Evolutionary conservation across 2,113 vertebrate species (phyloP).

Genomic region (Gracilinanus agilis): DNA sequence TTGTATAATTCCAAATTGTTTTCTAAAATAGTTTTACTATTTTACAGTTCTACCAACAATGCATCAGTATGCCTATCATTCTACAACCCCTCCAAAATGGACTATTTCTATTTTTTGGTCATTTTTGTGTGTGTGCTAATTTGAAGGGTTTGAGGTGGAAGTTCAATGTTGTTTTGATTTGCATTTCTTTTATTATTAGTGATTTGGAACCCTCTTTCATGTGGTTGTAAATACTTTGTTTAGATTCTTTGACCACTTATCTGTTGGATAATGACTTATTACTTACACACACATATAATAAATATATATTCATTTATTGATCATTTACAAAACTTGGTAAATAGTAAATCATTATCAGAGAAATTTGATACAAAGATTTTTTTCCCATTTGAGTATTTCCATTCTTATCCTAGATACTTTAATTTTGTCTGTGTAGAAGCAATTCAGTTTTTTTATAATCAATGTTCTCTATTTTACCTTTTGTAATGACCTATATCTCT

Average conservation of each 20-base stretch:
- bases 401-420: neutral
- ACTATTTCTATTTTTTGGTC: neutral
- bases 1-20: neutral
- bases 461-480: neutral
- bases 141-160: neutral
- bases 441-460: neutral
- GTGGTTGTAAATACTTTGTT: neutral
- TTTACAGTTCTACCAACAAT: neutral
- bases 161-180: neutral
- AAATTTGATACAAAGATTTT: neutral
- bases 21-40: neutral
- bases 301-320: too few species aligned
- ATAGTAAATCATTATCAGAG: neutral
- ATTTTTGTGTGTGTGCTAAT: neutral
- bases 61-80: neutral
- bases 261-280: neutral
- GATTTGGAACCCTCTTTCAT: too few species aligned
- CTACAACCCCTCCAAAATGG: neutral
- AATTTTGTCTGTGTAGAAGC: neutral
- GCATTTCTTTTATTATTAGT: neutral
- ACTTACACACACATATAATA: neutral
- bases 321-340: neutral
- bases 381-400: neutral
- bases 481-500: neutral
- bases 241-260: neutral